These are phyloP conservation scores for Blera fallax DNA, from an alignment of 2,888 invertebrate species.

Conservation along the genomic window DNA sequence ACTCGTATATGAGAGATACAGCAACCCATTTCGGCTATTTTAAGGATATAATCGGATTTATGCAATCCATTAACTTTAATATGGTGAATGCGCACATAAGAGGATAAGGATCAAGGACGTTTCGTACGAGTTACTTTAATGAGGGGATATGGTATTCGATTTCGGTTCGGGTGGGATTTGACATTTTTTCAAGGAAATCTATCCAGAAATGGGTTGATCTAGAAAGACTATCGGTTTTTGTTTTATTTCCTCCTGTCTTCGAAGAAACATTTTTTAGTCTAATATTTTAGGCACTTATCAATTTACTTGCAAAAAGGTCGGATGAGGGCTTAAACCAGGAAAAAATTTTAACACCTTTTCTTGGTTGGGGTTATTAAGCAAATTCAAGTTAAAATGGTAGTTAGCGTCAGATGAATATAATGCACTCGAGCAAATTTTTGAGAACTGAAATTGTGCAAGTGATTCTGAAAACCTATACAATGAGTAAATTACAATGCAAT, in stretches of 20 bases:
- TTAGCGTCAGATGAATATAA: too few species aligned
- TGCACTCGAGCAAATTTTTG: too few species aligned
- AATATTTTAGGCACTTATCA: not conserved
- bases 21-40: slow-evolving; percentile 1
- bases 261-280: not conserved
- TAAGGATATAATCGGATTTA: slow-evolving; percentile 57
- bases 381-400: too few species aligned
- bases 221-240: not conserved
- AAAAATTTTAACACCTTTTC: too few species aligned
- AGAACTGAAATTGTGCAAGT: too few species aligned
- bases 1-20: not conserved
- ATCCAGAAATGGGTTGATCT: not conserved
- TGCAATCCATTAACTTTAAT: slow-evolving; percentile 50
- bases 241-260: not conserved
- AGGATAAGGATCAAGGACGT: slow-evolving; percentile 59
- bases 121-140: slow-evolving; percentile 30
- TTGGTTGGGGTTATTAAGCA: too few species aligned
- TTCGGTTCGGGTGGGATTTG: not conserved
- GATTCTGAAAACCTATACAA: too few species aligned
- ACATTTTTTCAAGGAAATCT: not conserved
- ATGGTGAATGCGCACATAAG: slow-evolving; percentile 54
- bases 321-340: too few species aligned
- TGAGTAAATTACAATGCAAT: too few species aligned
- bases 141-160: slow-evolving; percentile 8
- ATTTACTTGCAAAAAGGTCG: too few species aligned